These are phyloP conservation scores for Lasioglossum pauxillum DNA, from an alignment of 2,888 invertebrate species.

Conservation along the genomic window DNA sequence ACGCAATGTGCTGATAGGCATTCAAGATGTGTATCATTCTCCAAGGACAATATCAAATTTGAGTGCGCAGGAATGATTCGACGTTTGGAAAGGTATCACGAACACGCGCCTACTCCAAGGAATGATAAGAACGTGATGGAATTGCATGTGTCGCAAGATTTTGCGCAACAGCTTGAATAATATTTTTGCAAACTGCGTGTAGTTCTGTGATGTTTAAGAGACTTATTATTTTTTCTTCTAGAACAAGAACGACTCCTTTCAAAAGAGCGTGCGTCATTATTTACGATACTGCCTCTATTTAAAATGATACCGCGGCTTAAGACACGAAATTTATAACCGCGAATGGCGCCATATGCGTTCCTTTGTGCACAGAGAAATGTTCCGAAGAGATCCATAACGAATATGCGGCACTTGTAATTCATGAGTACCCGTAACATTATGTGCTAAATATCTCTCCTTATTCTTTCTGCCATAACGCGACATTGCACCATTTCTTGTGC, in stretches of 20 bases:
- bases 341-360: slow-evolving; percentile 41
- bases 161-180: slow-evolving; percentile 27
- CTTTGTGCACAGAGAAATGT: slow-evolving; percentile 45
- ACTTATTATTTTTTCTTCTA: slow-evolving; percentile 42
- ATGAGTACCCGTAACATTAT: slow-evolving; percentile 53
- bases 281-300: slow-evolving; percentile 59
- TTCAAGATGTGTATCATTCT: background rate
- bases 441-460: slow-evolving; percentile 53
- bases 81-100: background rate
- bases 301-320: slow-evolving; percentile 51
- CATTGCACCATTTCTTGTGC: slow-evolving; percentile 20
- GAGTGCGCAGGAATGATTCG: background rate
- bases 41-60: background rate
- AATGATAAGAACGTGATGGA: background rate
- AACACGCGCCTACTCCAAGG: background rate
- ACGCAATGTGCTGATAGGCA: background rate
- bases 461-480: slow-evolving; percentile 17
- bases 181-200: slow-evolving; percentile 11
- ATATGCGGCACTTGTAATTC: slow-evolving; percentile 57
- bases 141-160: background rate
- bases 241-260: slow-evolving; percentile 41
- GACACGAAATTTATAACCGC: slow-evolving; percentile 59
- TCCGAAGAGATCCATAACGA: slow-evolving; percentile 53
- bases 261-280: slow-evolving; percentile 51
- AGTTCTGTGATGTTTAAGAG: slow-evolving; percentile 13